Conservation (phyloP, 2,113 vertebrate species). For the Tetrao urogallus region DNA sequence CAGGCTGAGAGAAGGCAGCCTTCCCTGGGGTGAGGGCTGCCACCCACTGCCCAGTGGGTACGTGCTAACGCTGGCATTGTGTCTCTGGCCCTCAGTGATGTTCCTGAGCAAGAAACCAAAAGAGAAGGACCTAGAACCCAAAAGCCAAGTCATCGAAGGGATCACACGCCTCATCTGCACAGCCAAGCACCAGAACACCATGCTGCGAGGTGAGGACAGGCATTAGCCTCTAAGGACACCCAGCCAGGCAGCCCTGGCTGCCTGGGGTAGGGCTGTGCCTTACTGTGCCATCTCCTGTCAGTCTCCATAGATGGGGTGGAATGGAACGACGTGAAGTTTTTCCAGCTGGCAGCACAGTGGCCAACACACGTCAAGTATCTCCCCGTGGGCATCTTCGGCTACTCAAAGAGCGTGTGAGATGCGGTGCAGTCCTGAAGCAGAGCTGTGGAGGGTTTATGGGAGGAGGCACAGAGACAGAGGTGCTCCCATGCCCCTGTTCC, state of each 20-base stretch:
- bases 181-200: constrained; percentile 92
- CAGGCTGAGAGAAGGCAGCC: constrained; percentile 53
- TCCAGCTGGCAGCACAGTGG: constrained; percentile 92
- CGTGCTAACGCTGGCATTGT: neutral
- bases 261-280: neutral
- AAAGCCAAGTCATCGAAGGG: constrained; percentile 91
- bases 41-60: neutral
- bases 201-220: constrained; percentile 85
- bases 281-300: constrained; percentile 40
- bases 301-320: constrained; percentile 90
- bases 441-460: neutral
- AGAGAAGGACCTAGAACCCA: constrained; percentile 90
- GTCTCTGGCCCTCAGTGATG: constrained; percentile 78
- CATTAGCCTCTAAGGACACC: rapidly evolving
- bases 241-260: neutral
- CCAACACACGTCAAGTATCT: constrained; percentile 91
- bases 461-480: neutral
- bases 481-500: neutral
- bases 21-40: neutral
- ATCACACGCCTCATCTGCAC: constrained; percentile 93
- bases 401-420: constrained; percentile 82
- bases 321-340: constrained; percentile 93
- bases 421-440: neutral
- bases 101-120: constrained; percentile 92
- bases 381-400: constrained; percentile 89